A percentile compares a stretch with the other conserved stretches of the same genome.
These are phyloP conservation scores for Agelastica alni DNA, from an alignment of 2,888 invertebrate genomes.

Conservation along the genomic window DNA sequence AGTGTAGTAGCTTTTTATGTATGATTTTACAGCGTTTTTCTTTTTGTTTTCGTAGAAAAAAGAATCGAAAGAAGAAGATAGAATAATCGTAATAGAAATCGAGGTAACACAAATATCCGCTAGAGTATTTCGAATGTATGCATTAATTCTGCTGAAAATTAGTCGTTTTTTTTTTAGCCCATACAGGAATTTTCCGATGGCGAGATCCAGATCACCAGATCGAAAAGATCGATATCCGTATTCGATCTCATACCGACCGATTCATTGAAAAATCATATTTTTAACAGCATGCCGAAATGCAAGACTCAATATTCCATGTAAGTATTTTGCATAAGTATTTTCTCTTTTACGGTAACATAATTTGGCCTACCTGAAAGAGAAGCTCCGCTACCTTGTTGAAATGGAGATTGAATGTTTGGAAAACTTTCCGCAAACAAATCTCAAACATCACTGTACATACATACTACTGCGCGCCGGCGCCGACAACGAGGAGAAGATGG, in stretches of 20 bases:
- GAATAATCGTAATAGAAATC: conserved; percentile 23
- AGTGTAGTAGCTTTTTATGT: too few species aligned
- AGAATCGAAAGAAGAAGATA: conserved; percentile 17
- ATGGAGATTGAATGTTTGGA: too few species aligned
- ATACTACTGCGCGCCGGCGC: too few species aligned
- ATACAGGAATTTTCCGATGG: conserved; percentile 40
- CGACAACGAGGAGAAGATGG: too few species aligned
- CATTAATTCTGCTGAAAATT: not conserved
- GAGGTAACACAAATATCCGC: conserved; percentile 14
- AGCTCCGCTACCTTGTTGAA: too few species aligned
- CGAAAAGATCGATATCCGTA: conserved; percentile 47
- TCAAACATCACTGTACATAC: too few species aligned
- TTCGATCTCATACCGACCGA: conserved; percentile 50
- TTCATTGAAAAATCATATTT: conserved; percentile 41
- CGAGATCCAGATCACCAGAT: conserved; percentile 38
- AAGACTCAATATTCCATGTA: conserved; percentile 44
- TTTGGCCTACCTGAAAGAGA: too few species aligned
- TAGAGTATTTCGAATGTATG: not conserved
- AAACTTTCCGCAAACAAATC: too few species aligned
- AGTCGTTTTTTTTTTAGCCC: conserved; percentile 27
- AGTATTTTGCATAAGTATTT: conserved; percentile 20
- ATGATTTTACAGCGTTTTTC: conserved; percentile 2
- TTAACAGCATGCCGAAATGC: conserved; percentile 30
- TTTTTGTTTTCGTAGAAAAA: conserved; percentile 22
- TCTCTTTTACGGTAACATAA: too few species aligned